Evolutionary conservation across 2,797 vertebrate species (phyloP).

Genomic region (Hafferia zeledoni): DNA sequence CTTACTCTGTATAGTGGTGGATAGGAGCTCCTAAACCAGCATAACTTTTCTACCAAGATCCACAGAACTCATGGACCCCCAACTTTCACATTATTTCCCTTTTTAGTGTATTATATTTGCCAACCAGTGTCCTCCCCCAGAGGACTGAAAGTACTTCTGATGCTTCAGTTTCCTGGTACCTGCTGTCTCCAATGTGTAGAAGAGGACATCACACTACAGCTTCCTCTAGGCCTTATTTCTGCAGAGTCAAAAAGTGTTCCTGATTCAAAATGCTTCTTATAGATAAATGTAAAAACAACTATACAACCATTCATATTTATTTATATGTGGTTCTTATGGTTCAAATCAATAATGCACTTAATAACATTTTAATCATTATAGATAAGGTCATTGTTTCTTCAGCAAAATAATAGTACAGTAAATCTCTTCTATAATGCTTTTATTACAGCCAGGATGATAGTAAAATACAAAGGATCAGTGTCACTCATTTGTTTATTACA

Average conservation of each 20-base stretch:
- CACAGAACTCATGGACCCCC: not conserved
- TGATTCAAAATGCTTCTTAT: not conserved
- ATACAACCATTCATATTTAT: not conserved
- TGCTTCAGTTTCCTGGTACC: not conserved
- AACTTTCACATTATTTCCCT: not conserved
- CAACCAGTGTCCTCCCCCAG: not conserved
- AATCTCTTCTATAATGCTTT: not conserved
- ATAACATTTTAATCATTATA: not conserved
- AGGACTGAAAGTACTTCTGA: not conserved
- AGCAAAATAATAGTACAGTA: not conserved
- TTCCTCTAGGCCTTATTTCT: not conserved
- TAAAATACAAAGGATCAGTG: not conserved
- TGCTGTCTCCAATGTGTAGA: not conserved
- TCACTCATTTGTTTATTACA: not conserved
- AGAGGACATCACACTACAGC: not conserved
- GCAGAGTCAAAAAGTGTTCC: not conserved
- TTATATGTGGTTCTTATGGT: not conserved
- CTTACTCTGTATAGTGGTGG: not conserved
- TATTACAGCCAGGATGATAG: not conserved
- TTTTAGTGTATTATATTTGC: not conserved
- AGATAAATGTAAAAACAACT: not conserved
- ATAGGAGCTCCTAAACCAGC: not conserved
- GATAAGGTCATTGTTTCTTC: not conserved
- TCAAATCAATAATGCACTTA: not conserved
- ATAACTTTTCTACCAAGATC: not conserved